These are phyloP conservation scores for Salvator merianae DNA, from an alignment of 2,113 vertebrate genomes.

Conservation along the genomic window DNA sequence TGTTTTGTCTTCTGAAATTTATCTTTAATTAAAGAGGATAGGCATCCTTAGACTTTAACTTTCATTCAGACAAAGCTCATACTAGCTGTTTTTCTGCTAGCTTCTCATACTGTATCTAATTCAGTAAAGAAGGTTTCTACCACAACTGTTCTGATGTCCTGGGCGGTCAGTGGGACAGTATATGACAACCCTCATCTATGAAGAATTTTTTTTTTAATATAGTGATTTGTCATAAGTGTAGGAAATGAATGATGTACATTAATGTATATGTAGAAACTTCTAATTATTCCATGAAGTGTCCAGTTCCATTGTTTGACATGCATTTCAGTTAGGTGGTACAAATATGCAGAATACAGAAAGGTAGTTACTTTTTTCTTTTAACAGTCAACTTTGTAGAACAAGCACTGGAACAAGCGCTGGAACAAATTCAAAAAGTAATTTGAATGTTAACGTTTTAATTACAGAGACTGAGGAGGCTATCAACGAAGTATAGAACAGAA, in stretches of 20 bases:
- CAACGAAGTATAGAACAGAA: conserved; percentile 96
- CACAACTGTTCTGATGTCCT: background rate
- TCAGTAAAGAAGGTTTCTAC: background rate
- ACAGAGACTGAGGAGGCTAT: conserved; percentile 94
- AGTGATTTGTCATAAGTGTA: background rate
- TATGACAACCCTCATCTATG: background rate
- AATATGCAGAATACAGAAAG: background rate
- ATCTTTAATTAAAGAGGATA: background rate
- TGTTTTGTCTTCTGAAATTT: background rate
- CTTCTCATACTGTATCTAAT: background rate
- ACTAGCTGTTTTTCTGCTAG: background rate
- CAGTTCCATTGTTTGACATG: background rate
- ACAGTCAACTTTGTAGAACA: conserved; percentile 26
- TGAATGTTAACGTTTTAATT: conserved; percentile 60
- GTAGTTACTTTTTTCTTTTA: conserved; percentile 32
- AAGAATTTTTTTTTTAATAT: background rate
- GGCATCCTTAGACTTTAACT: background rate
- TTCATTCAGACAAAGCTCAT: background rate
- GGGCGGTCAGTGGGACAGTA: background rate
- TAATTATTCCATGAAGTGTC: background rate
- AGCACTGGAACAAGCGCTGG: conserved; percentile 22
- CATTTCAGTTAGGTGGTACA: background rate
- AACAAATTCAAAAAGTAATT: conserved; percentile 23
- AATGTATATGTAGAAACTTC: no score
- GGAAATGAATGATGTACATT: background rate